Percentiles rank a stretch among this genome's conserved stretches.
These are phyloP conservation scores for Candidula unifasciata DNA, from an alignment of 2,888 invertebrate genomes.

Conservation along the genomic window DNA sequence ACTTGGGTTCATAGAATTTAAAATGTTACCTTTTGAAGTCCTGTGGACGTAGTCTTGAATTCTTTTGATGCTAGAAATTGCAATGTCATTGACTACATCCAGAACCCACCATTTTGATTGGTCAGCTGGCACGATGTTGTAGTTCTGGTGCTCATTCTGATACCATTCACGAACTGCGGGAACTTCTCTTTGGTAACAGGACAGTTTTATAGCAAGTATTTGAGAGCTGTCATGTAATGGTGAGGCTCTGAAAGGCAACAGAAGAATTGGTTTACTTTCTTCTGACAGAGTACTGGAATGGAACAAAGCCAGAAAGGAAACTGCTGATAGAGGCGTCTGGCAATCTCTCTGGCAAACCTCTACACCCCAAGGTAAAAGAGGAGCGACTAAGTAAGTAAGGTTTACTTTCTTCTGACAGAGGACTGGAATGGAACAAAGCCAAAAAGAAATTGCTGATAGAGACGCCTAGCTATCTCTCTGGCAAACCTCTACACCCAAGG, in stretches of 20 bases:
- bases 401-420: no score
- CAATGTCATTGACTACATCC: conserved; percentile 70
- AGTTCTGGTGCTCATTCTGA: conserved; percentile 74
- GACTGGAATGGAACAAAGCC: no score
- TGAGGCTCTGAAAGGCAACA: conserved; percentile 60
- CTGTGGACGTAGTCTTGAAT: conserved; percentile 76
- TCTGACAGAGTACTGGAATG: no score
- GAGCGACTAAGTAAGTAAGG: no score
- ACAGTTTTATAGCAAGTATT: conserved; percentile 73
- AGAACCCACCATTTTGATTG: conserved; percentile 78
- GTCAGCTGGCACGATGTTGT: conserved; percentile 65
- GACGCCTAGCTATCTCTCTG: no score
- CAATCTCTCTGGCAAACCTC: no score
- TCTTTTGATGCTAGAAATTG: conserved; percentile 71
- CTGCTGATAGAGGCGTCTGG: no score
- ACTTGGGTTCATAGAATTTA: no score
- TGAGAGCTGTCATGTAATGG: conserved; percentile 76
- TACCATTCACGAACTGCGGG: conserved; percentile 73
- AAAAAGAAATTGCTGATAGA: no score
- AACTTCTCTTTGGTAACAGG: conserved; percentile 69
- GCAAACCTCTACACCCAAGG: no score
- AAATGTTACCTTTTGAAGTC: conserved; percentile 69
- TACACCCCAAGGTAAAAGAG: no score
- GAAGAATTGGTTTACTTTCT: neutral
- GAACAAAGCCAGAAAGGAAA: no score